A percentile compares a stretch with the other conserved stretches of the same genome.
Conservation (phyloP, 1,140 invertebrate genomes). For the Microplitis mediator region DNA sequence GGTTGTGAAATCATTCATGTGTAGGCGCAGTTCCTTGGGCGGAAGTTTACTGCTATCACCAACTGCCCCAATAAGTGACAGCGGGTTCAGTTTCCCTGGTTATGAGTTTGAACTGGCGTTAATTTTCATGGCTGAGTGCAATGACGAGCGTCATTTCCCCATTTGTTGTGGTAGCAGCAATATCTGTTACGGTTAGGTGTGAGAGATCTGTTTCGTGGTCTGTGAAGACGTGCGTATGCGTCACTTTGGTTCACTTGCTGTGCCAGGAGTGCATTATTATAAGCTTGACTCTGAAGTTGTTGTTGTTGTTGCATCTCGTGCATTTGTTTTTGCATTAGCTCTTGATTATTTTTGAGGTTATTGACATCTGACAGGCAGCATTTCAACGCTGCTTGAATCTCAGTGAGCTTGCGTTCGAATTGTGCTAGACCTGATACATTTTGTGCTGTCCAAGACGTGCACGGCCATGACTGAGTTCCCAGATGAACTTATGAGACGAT, state of each 20-base stretch:
- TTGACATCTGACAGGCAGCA: background rate
- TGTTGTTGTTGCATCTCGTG: no score
- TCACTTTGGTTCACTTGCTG: no score
- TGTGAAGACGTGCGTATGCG: background rate
- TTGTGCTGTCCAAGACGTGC: no score
- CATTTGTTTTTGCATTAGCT: no score
- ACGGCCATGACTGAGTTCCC: no score
- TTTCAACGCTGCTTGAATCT: background rate
- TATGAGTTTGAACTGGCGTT: no score
- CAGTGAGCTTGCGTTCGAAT: no score
- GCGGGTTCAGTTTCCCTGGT: background rate
- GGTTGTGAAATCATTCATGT: background rate
- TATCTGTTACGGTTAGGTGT: background rate
- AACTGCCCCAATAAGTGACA: background rate
- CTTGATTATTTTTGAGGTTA: background rate
- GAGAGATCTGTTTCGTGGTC: background rate
- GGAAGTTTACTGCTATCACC: conserved; percentile 1
- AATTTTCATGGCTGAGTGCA: no score
- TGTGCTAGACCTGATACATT: no score
- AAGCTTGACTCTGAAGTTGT: no score
- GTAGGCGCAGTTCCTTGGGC: background rate
- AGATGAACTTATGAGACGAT: no score
- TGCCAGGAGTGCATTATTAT: no score
- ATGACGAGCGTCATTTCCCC: background rate
- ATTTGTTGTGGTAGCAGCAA: background rate